Percentiles rank a stretch among this genome's conserved stretches.
These are phyloP conservation scores for Girardia tigrina DNA, from an alignment of 2,888 invertebrate species.

Conservation along the genomic window DNA sequence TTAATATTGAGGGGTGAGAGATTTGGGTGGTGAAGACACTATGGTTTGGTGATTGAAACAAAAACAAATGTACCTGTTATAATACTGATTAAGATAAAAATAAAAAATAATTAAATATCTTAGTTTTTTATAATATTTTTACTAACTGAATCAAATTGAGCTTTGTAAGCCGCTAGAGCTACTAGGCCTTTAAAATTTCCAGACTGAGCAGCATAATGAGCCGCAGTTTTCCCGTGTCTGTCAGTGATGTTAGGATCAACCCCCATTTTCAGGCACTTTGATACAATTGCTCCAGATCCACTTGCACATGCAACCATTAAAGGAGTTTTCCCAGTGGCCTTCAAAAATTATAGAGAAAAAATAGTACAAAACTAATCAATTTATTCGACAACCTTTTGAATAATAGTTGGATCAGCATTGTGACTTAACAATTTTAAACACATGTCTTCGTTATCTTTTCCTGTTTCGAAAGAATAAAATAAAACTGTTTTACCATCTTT, in stretches of 20 bases:
- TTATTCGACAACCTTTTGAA: slow-evolving; percentile 42
- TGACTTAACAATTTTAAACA: slow-evolving; percentile 45
- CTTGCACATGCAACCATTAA: slow-evolving; percentile 48
- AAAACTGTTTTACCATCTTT: slow-evolving; percentile 47
- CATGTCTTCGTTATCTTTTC: slow-evolving; percentile 46
- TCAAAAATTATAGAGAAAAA: not conserved
- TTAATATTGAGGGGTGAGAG: no score
- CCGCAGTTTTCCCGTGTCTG: slow-evolving; percentile 40
- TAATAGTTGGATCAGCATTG: slow-evolving; percentile 46
- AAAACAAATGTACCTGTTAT: no score
- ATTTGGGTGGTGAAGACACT: no score
- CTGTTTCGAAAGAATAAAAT: slow-evolving; percentile 46
- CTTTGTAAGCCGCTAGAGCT: slow-evolving; percentile 46
- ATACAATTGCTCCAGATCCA: slow-evolving; percentile 46
- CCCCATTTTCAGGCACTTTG: slow-evolving; percentile 44
- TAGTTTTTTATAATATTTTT: no score
- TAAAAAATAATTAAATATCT: no score
- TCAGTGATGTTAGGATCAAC: slow-evolving; percentile 41
- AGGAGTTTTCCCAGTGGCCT: slow-evolving; percentile 43
- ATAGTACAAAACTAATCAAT: not conserved
- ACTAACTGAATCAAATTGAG: slow-evolving; percentile 45
- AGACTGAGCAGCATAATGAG: slow-evolving; percentile 47
- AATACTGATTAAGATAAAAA: no score
- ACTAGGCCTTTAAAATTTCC: slow-evolving; percentile 44
- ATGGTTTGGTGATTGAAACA: no score